Evolutionary conservation across 1,140 invertebrate genomes (phyloP).

Genomic region (Sipha flava): DNA sequence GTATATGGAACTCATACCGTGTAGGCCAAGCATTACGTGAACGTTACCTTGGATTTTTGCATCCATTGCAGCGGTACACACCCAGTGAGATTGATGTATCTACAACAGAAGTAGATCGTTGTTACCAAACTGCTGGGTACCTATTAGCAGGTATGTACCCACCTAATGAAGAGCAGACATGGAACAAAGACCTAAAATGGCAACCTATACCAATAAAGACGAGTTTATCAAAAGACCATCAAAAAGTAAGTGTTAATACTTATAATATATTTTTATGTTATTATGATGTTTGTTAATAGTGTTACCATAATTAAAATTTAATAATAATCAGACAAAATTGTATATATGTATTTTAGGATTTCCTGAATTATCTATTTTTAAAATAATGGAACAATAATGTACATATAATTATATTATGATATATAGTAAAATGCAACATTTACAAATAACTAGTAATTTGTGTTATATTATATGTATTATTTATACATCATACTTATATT

Average conservation of each 20-base stretch:
- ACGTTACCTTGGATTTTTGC: conserved; percentile 11
- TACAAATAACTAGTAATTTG: too few species aligned
- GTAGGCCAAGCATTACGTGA: conserved; percentile 18
- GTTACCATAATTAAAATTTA: too few species aligned
- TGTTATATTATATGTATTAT: too few species aligned
- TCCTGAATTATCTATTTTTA: too few species aligned
- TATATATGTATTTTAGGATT: too few species aligned
- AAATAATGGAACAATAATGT: too few species aligned
- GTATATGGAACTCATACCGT: conserved; percentile 1
- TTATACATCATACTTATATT: too few species aligned
- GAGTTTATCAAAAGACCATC: neutral
- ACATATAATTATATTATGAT: too few species aligned
- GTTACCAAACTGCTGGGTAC: conserved; percentile 5
- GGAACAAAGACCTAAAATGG: conserved; percentile 28
- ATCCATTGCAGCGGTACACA: neutral
- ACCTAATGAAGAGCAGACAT: conserved; percentile 2
- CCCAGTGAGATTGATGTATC: conserved; percentile 11
- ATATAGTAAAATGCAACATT: too few species aligned
- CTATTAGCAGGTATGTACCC: conserved; percentile 27
- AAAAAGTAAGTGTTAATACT: neutral
- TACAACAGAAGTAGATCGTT: neutral
- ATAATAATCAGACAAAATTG: too few species aligned
- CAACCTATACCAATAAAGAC: conserved; percentile 27
- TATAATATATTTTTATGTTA: neutral
- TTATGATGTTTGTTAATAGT: too few species aligned